phyloP scores from a whole-genome alignment of 2,888 invertebrate species.

The Mystacides longicornis region DNA sequence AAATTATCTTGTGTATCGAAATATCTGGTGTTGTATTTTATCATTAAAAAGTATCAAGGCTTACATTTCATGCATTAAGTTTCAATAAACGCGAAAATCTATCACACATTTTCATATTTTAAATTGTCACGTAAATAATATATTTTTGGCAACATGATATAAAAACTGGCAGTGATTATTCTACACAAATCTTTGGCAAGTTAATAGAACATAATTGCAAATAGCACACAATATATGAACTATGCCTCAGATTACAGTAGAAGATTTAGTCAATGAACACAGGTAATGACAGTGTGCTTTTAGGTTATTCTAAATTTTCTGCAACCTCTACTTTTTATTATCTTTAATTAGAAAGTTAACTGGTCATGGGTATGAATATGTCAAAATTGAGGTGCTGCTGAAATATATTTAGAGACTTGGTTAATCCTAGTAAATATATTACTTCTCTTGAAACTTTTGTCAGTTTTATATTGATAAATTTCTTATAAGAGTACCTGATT shows the following conservation, averaged over 20 bases:
- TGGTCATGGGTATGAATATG: too few relatives aligned
- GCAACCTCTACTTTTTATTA: too few relatives aligned
- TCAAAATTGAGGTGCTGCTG: too few relatives aligned
- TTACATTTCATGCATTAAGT: neutral
- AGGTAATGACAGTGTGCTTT: conserved; percentile 31
- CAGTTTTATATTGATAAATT: too few relatives aligned
- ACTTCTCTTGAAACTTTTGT: too few relatives aligned
- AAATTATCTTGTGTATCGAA: neutral
- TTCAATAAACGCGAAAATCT: neutral
- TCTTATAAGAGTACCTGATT: too few relatives aligned
- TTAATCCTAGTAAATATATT: too few relatives aligned
- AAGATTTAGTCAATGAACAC: conserved; percentile 34
- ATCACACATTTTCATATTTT: neutral
- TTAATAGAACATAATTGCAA: neutral
- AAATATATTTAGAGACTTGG: too few relatives aligned
- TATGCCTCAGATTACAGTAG: conserved; percentile 37
- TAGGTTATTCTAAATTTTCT: too few relatives aligned
- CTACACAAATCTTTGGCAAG: neutral
- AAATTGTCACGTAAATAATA: neutral
- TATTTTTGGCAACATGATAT: neutral
- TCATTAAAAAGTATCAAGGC: neutral
- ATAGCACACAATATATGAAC: conserved; percentile 9
- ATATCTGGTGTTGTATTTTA: neutral
- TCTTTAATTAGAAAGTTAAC: too few relatives aligned
- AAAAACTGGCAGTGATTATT: neutral